Evolutionary conservation across 2,113 vertebrate species (phyloP).

Genomic region (Otus sunia): DNA sequence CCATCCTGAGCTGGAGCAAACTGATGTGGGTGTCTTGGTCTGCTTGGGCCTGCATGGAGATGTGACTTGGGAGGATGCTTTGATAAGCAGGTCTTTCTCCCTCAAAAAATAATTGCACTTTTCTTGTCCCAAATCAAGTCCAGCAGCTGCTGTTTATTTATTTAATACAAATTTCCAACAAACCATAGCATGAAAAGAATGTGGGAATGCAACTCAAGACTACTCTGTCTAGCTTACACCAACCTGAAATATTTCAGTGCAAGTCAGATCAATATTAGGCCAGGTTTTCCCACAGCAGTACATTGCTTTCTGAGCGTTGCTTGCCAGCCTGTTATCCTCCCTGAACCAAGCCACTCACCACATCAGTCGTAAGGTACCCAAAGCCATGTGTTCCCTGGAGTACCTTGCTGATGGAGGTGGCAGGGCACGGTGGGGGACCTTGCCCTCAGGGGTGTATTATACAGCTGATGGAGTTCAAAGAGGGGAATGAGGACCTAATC

Average conservation of each 20-base stretch:
- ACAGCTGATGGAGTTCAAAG: not conserved
- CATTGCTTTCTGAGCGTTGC: not conserved
- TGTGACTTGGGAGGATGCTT: not conserved
- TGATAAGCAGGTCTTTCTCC: not conserved
- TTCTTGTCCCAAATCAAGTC: not conserved
- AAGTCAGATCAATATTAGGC: not conserved
- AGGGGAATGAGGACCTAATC: not conserved
- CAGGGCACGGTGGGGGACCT: rapidly evolving
- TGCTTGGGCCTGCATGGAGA: not conserved
- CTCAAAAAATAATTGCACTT: not conserved
- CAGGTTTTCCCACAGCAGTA: not conserved
- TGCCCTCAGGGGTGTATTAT: not conserved
- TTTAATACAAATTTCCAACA: not conserved
- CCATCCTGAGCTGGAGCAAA: not conserved
- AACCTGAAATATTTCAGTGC: not conserved
- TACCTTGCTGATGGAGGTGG: not conserved
- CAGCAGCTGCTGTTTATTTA: not conserved
- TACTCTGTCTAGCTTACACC: not conserved
- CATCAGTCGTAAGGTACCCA: not conserved
- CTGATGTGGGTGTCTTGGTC: not conserved
- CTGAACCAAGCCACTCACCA: not conserved
- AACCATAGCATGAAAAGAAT: not conserved
- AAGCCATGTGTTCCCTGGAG: not conserved
- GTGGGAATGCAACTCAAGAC: not conserved
- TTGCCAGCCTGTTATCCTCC: not conserved